Evolutionary conservation across 2,888 invertebrate species (phyloP).

Genomic region (Acholoe squamosa): DNA sequence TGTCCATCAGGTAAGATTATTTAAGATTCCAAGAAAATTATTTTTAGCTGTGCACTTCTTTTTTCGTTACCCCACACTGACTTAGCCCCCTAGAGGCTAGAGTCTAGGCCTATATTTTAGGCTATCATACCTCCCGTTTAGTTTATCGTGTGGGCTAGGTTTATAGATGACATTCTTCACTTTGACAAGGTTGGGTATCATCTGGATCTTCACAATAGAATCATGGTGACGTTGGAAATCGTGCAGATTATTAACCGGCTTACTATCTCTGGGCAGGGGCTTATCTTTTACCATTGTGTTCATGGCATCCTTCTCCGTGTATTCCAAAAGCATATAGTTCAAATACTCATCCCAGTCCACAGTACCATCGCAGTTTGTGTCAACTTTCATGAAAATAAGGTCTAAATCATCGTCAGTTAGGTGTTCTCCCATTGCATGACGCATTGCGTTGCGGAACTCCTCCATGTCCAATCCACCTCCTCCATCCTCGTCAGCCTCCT

Average conservation of each 20-base stretch:
- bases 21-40: too few species aligned
- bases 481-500: constrained; percentile 75
- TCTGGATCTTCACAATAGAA: constrained; percentile 60
- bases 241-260: constrained; percentile 48
- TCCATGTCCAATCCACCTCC: constrained; percentile 75
- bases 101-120: neutral
- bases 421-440: constrained; percentile 73
- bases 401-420: constrained; percentile 76
- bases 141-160: constrained; percentile 64
- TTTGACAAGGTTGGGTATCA: constrained; percentile 60
- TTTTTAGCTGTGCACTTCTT: too few species aligned
- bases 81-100: too few species aligned
- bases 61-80: too few species aligned
- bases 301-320: constrained; percentile 82
- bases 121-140: neutral
- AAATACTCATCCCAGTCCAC: constrained; percentile 91
- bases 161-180: constrained; percentile 72
- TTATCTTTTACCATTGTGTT: constrained; percentile 32
- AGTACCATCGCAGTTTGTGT: constrained; percentile 85
- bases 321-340: constrained; percentile 89
- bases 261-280: constrained; percentile 48
- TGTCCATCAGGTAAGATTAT: too few species aligned
- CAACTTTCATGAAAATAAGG: constrained; percentile 80
- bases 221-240: constrained; percentile 64
- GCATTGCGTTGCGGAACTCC: constrained; percentile 78